phyloP scores from a whole-genome alignment of 1,140 invertebrate species.

The Zaprionus inermis region DNA sequence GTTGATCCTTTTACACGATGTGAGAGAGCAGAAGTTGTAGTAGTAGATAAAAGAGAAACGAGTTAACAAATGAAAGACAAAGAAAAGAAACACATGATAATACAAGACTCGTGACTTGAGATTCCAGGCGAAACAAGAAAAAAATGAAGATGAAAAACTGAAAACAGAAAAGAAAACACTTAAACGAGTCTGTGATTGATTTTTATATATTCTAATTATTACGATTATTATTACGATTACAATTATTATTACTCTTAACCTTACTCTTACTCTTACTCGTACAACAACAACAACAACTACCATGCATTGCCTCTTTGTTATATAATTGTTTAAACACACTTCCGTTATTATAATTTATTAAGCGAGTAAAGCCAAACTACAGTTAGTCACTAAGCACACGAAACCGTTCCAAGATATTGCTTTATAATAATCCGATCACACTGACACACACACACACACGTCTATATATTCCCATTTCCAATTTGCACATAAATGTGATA shows the following conservation, averaged over 20 bases:
- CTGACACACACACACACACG: slow-evolving; percentile 2
- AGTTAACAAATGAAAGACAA: slow-evolving; percentile 35
- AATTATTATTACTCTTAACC: slow-evolving; percentile 12
- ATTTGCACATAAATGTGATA: slow-evolving; percentile 8
- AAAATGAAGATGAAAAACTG: slow-evolving; percentile 30
- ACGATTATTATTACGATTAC: slow-evolving; percentile 56
- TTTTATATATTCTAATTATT: slow-evolving; percentile 58
- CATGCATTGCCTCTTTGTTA: slow-evolving; percentile 11
- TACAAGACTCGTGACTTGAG: slow-evolving; percentile 3
- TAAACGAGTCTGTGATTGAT: slow-evolving; percentile 75
- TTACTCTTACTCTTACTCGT: neutral
- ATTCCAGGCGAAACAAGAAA: slow-evolving; percentile 21
- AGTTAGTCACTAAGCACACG: slow-evolving; percentile 17
- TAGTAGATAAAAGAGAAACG: neutral
- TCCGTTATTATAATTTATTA: slow-evolving; percentile 6
- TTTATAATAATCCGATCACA: slow-evolving; percentile 1
- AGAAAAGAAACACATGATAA: slow-evolving; percentile 5
- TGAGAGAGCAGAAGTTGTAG: neutral
- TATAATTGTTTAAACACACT: slow-evolving; percentile 41
- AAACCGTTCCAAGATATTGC: slow-evolving; percentile 1
- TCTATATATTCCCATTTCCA: slow-evolving; percentile 3
- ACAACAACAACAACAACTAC: slow-evolving; percentile 11
- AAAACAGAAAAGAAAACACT: slow-evolving; percentile 29
- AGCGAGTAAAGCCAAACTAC: slow-evolving; percentile 4
- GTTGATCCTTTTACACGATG: slow-evolving; percentile 17